Evolutionary conservation across 2,113 vertebrate genomes (phyloP).

Genomic region (Engystomops pustulosus): DNA sequence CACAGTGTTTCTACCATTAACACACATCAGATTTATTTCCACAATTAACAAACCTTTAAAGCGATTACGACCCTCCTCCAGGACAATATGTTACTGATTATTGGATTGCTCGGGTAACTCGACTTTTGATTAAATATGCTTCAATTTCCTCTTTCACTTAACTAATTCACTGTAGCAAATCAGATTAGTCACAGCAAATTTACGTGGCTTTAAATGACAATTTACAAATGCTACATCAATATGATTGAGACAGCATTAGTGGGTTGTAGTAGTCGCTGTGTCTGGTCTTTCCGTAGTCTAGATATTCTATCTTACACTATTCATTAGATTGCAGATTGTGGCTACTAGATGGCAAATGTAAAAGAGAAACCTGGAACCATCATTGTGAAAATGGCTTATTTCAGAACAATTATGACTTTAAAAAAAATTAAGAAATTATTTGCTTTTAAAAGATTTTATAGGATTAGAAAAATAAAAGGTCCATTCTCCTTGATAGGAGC

Average conservation of each 20-base stretch:
- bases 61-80: background rate
- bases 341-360: background rate
- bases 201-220: conserved; percentile 32
- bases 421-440: too few relatives aligned
- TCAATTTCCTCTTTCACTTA: conserved; percentile 36
- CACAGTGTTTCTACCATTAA: too few relatives aligned
- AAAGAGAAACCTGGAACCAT: background rate
- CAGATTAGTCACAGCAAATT: conserved; percentile 42
- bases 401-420: too few relatives aligned
- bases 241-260: conserved; percentile 24
- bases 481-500: too few relatives aligned
- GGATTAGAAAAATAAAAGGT: too few relatives aligned
- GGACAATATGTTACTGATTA: background rate
- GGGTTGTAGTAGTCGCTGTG: background rate
- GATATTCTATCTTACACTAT: background rate
- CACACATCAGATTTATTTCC: background rate
- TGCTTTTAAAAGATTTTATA: too few relatives aligned
- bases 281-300: background rate
- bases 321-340: background rate
- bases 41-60: background rate
- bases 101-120: background rate
- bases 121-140: conserved; percentile 3
- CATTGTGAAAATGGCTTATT: too few relatives aligned
- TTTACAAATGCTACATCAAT: conserved; percentile 37
- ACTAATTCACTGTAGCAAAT: conserved; percentile 42